These are phyloP conservation scores for Drosophila virilis DNA, from an alignment of 1,140 invertebrate species.

Conservation along the genomic window DNA sequence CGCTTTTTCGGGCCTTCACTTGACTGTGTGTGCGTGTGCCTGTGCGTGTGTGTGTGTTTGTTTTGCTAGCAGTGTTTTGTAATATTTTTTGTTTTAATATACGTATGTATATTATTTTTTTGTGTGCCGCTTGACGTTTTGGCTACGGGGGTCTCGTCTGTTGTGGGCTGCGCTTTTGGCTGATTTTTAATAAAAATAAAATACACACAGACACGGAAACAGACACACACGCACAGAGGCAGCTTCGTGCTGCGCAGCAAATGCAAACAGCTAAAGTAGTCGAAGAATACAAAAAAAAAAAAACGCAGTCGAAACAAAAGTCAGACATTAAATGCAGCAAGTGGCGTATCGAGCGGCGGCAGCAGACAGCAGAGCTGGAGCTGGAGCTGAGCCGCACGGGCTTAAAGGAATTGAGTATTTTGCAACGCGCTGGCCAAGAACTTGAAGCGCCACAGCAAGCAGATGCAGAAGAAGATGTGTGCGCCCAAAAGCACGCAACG, in stretches of 20 bases:
- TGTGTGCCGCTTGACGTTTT: conserved; percentile 53
- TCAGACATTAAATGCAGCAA: conserved; percentile 39
- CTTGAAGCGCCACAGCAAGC: not conserved
- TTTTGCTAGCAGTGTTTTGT: conserved; percentile 35
- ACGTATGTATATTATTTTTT: conserved; percentile 30
- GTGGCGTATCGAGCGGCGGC: not conserved
- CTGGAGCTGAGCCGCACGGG: not conserved
- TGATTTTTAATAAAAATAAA: conserved; percentile 66
- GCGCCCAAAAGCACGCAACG: not conserved
- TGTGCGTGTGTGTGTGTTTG: conserved; percentile 9
- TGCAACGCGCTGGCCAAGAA: not conserved
- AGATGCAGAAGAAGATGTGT: too few species aligned
- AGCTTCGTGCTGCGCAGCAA: conserved; percentile 18
- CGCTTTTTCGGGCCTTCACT: conserved; percentile 34
- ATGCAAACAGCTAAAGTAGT: conserved; percentile 61
- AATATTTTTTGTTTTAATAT: conserved; percentile 41
- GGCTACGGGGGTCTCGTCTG: conserved; percentile 34
- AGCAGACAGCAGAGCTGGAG: not conserved
- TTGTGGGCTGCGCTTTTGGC: conserved; percentile 39
- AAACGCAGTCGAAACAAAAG: conserved; percentile 51
- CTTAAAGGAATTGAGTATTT: conserved; percentile 13
- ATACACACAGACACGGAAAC: conserved; percentile 20
- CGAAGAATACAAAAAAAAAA: conserved; percentile 41
- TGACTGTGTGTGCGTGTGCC: not conserved
- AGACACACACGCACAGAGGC: not conserved